Evolutionary conservation across 2,888 invertebrate species (phyloP).

Genomic region (Diogma glabrata): DNA sequence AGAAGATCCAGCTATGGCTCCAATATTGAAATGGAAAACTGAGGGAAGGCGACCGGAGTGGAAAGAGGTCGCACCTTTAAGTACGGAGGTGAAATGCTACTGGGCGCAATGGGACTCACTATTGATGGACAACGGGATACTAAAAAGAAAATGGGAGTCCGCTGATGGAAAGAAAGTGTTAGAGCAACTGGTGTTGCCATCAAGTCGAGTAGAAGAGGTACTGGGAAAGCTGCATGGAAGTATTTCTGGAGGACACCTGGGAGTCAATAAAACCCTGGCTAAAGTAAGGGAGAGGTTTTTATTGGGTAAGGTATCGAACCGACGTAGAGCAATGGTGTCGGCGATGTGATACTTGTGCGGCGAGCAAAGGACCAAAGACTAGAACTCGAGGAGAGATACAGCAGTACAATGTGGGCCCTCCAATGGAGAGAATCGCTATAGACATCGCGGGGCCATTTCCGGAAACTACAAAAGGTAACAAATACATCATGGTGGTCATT

Average conservation of each 20-base stretch:
- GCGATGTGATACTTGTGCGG: background rate
- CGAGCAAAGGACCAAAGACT: background rate
- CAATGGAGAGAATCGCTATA: background rate
- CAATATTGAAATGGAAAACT: background rate
- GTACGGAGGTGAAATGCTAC: background rate
- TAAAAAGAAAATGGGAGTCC: too few species aligned
- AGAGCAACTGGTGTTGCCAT: background rate
- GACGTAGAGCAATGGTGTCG: too few species aligned
- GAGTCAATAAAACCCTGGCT: background rate
- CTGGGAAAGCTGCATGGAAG: background rate
- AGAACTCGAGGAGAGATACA: background rate
- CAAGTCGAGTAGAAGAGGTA: background rate
- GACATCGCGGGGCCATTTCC: too few species aligned
- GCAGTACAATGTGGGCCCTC: background rate
- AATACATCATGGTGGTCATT: too few species aligned
- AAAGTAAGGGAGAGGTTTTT: too few species aligned
- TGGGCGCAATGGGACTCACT: too few species aligned
- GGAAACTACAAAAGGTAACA: too few species aligned
- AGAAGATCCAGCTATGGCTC: too few species aligned
- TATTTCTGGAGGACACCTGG: background rate
- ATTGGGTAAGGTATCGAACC: background rate
- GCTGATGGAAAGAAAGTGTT: background rate
- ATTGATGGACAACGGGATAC: too few species aligned
- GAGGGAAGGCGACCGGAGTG: background rate
- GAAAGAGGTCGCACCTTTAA: background rate